phyloP scores from a whole-genome alignment of 2,888 invertebrate genomes.

The Scaptomyza caliginosa region DNA sequence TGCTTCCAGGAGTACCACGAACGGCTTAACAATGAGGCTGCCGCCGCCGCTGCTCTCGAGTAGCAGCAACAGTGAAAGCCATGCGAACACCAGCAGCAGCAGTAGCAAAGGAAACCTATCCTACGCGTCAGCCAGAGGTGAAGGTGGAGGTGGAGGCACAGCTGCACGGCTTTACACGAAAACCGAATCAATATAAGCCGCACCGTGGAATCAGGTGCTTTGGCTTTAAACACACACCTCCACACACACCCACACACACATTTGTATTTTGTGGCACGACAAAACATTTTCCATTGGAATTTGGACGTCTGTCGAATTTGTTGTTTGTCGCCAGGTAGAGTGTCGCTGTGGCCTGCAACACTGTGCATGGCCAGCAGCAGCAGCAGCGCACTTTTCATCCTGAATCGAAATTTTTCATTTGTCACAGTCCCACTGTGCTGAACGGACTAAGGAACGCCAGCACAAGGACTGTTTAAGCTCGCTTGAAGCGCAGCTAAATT shows the following conservation, averaged over 20 bases:
- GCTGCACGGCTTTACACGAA: constrained; percentile 80
- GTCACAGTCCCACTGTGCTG: constrained; percentile 63
- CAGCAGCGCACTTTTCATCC: constrained; percentile 39
- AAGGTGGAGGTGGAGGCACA: constrained; percentile 41
- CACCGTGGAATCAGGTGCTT: constrained; percentile 21
- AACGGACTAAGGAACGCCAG: constrained; percentile 18
- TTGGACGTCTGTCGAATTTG: constrained; percentile 60
- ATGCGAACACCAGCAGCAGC: constrained; percentile 43
- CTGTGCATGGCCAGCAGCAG: background rate
- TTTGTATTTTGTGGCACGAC: constrained; percentile 75
- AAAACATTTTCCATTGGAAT: constrained; percentile 10
- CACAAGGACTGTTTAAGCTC: constrained; percentile 51
- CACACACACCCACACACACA: constrained; percentile 24
- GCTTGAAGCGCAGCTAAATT: constrained; percentile 55
- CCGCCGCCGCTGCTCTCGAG: constrained; percentile 41
- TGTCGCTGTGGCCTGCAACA: constrained; percentile 18
- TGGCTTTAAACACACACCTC: constrained; percentile 36
- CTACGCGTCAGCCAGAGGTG: constrained; percentile 51
- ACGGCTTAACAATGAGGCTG: constrained; percentile 84
- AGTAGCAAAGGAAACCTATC: constrained; percentile 56
- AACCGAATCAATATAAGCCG: constrained; percentile 83
- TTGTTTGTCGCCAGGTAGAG: constrained; percentile 71
- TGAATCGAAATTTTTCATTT: constrained; percentile 73
- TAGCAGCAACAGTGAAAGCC: constrained; percentile 44
- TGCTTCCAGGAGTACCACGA: constrained; percentile 95